Conservation (phyloP, 2,888 invertebrate genomes). For the Dryococelus australis region DNA sequence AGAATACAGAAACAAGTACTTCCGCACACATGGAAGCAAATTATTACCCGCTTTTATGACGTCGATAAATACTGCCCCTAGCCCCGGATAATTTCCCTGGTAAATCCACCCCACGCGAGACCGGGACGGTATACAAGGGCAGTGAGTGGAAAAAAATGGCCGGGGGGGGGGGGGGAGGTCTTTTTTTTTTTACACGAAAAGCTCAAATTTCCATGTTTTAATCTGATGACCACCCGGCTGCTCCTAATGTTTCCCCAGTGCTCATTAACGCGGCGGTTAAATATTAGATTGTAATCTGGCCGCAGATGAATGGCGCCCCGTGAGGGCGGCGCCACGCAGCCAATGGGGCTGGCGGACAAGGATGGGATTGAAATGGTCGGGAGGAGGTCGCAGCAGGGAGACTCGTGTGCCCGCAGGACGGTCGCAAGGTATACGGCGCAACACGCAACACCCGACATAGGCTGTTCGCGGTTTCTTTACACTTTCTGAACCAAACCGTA, state of each 20-base stretch:
- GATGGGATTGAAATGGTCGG: neutral
- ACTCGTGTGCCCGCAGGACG: too few relatives aligned
- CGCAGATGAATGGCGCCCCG: constrained; percentile 10
- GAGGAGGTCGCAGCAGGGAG: neutral
- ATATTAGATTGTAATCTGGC: constrained; percentile 10
- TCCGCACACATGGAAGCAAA: constrained; percentile 1
- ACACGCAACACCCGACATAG: too few relatives aligned
- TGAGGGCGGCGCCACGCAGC: neutral
- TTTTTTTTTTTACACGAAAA: neutral
- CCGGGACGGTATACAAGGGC: neutral
- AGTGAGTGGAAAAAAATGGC: neutral
- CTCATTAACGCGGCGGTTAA: neutral
- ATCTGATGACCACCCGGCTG: neutral
- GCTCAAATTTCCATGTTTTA: neutral
- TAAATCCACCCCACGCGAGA: neutral
- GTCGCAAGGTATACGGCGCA: too few relatives aligned
- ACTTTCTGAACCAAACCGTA: too few relatives aligned
- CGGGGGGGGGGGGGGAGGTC: neutral
- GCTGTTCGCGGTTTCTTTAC: too few relatives aligned
- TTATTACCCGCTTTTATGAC: neutral
- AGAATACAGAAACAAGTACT: neutral
- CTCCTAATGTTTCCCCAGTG: neutral
- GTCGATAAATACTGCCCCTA: neutral
- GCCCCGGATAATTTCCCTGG: neutral
- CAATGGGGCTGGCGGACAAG: neutral